These are phyloP conservation scores for Philereme vetulata DNA, from an alignment of 2,888 invertebrate genomes.

Conservation along the genomic window DNA sequence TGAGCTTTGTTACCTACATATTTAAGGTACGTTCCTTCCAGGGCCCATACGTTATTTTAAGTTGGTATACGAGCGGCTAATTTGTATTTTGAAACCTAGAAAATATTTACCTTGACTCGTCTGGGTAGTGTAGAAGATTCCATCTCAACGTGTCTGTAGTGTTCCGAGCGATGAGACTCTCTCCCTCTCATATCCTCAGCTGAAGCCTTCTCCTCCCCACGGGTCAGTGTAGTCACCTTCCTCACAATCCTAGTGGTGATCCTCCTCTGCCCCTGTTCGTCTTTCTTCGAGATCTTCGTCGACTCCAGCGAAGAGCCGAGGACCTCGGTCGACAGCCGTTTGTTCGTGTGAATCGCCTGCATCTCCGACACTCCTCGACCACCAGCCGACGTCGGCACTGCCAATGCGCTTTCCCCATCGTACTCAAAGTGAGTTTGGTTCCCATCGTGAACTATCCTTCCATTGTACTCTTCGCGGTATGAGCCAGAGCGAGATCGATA, in stretches of 20 bases:
- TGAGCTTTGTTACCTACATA: too few relatives aligned
- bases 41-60: too few relatives aligned
- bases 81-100: neutral
- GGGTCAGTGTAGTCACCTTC: slow-evolving; percentile 93
- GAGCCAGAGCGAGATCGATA: slow-evolving; percentile 71
- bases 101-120: slow-evolving; percentile 88
- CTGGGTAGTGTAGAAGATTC: slow-evolving; percentile 85
- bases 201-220: slow-evolving; percentile 91
- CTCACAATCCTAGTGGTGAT: slow-evolving; percentile 94
- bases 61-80: too few relatives aligned
- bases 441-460: slow-evolving; percentile 76
- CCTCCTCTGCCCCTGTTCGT: slow-evolving; percentile 90
- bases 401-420: slow-evolving; percentile 72
- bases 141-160: slow-evolving; percentile 83
- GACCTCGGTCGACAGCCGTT: slow-evolving; percentile 92
- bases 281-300: slow-evolving; percentile 91
- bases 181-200: slow-evolving; percentile 87
- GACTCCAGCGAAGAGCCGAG: slow-evolving; percentile 93
- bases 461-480: slow-evolving; percentile 75
- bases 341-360: slow-evolving; percentile 92
- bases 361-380: slow-evolving; percentile 82
- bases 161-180: slow-evolving; percentile 83
- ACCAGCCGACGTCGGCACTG: slow-evolving; percentile 72
- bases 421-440: slow-evolving; percentile 81
- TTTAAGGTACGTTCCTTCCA: too few relatives aligned